Conservation (phyloP, 2,113 vertebrate genomes). For the Equus przewalskii region DNA sequence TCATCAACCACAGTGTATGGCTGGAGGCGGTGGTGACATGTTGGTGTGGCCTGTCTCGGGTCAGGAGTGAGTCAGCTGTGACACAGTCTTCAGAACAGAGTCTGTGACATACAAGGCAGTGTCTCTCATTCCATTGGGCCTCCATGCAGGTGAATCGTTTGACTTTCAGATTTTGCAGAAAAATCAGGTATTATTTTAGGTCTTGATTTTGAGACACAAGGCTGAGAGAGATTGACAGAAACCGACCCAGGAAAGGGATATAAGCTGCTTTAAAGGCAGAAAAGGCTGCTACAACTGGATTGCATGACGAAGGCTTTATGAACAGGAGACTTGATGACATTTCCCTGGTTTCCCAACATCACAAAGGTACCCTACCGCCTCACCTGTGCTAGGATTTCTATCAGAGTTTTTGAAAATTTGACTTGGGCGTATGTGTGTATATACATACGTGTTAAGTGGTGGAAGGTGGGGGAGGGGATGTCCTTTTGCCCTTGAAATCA, state of each 20-base stretch:
- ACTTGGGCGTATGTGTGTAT: neutral
- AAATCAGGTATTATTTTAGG: neutral
- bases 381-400: neutral
- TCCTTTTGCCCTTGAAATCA: neutral
- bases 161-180: neutral
- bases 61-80: neutral
- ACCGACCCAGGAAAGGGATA: neutral
- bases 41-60: neutral
- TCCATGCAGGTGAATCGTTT: neutral
- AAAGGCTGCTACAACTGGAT: neutral
- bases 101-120: neutral
- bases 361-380: neutral
- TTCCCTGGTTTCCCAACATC: neutral
- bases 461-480: too few species aligned
- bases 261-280: neutral
- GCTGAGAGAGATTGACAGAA: neutral
- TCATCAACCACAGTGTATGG: neutral
- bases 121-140: neutral
- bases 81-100: neutral
- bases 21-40: neutral
- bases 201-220: neutral
- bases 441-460: neutral
- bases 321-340: neutral
- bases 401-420: neutral
- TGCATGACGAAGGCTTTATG: neutral